Percentiles rank a stretch among this genome's conserved stretches.
Conservation (phyloP, 1,140 invertebrate species). For the Trigoniulus corallinus region DNA sequence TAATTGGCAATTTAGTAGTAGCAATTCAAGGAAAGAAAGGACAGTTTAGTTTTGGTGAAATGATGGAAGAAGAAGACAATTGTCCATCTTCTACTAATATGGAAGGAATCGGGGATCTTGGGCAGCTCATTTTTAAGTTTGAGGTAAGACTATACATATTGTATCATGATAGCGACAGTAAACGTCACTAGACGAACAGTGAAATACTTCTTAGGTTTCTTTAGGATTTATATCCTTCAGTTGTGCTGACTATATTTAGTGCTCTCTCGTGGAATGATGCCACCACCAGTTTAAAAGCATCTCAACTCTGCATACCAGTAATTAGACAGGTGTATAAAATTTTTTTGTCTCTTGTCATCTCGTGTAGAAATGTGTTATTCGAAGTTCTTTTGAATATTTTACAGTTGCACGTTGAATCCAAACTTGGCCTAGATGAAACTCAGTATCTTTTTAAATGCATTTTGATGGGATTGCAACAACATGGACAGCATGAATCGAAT, state of each 20-base stretch:
- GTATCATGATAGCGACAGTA: conserved; percentile 23
- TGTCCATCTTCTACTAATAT: conserved; percentile 24
- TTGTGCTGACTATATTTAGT: conserved; percentile 29
- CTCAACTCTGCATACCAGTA: conserved; percentile 45
- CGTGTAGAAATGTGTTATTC: conserved; percentile 37
- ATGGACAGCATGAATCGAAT: conserved; percentile 67
- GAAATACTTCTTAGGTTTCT: conserved; percentile 7
- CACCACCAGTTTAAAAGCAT: conserved; percentile 53
- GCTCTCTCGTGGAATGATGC: conserved; percentile 76
- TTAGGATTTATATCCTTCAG: conserved; percentile 20
- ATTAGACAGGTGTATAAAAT: conserved; percentile 20
- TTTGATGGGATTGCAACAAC: conserved; percentile 19
- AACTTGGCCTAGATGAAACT: conserved; percentile 16
- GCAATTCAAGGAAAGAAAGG: no score
- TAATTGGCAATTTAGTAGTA: no score
- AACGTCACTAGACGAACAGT: background rate
- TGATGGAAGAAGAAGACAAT: conserved; percentile 39
- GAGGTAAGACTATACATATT: conserved; percentile 45
- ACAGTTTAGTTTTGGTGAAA: conserved; percentile 31
- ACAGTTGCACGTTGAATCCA: conserved; percentile 17
- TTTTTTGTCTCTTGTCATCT: background rate
- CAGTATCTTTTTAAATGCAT: conserved; percentile 18
- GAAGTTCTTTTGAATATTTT: conserved; percentile 45
- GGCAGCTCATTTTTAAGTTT: conserved; percentile 41
- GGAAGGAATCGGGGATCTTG: conserved; percentile 43